These are phyloP conservation scores for Plutella xylostella DNA, from an alignment of 2,888 invertebrate genomes.

Conservation along the genomic window DNA sequence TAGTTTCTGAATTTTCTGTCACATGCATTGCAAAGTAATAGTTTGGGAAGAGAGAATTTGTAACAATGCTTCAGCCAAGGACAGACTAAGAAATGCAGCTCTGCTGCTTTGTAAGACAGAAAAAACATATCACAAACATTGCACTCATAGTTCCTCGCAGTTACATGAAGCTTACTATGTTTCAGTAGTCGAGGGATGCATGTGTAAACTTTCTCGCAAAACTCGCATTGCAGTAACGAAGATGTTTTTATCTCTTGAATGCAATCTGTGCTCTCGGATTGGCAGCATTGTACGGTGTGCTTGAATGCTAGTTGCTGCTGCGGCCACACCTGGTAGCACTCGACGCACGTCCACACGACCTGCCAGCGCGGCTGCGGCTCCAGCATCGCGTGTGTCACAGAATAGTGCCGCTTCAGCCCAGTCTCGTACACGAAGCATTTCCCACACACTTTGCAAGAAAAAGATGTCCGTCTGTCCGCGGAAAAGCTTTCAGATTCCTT, in stretches of 20 bases:
- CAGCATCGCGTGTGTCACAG: conserved; percentile 40
- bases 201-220: conserved; percentile 59
- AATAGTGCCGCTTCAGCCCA: conserved; percentile 49
- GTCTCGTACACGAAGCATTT: conserved; percentile 61
- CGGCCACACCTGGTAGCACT: conserved; percentile 64
- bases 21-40: conserved; percentile 56
- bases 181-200: conserved; percentile 51
- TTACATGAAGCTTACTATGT: conserved; percentile 67
- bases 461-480: conserved; percentile 41
- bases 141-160: conserved; percentile 76
- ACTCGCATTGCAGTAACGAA: conserved; percentile 55
- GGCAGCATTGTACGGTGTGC: conserved; percentile 45
- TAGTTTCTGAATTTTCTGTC: conserved; percentile 60
- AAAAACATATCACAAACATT: conserved; percentile 54
- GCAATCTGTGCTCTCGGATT: conserved; percentile 32
- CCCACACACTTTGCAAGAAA: conserved; percentile 53
- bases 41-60: conserved; percentile 49
- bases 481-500: conserved; percentile 47
- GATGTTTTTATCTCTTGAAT: conserved; percentile 58
- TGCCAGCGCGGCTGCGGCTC: conserved; percentile 53
- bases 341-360: conserved; percentile 58
- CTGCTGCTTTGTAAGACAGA: conserved; percentile 44
- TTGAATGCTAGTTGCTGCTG: conserved; percentile 42
- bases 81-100: conserved; percentile 54
- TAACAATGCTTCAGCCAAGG: conserved; percentile 49